Conservation (phyloP, 2,113 vertebrate species). For the Oryzias woworae region DNA sequence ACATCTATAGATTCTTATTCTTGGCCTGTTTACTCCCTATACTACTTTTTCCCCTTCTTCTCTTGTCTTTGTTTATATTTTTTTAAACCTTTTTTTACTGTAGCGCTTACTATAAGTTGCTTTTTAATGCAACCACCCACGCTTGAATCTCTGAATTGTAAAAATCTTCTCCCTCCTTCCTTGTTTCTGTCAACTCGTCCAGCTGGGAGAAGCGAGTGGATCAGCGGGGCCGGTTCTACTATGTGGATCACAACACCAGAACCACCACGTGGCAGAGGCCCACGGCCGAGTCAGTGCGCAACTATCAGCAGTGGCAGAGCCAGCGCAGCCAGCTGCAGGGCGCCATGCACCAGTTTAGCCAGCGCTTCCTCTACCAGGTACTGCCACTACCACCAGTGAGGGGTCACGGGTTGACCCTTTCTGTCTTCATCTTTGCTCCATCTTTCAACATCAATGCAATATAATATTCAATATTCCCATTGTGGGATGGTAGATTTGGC, state of each 20-base stretch:
- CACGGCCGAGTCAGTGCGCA: conserved; percentile 91
- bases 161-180: conserved; percentile 13
- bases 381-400: no score
- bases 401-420: no score
- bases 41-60: conserved; percentile 14
- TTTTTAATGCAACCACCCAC: conserved; percentile 28
- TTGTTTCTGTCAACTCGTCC: neutral
- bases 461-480: no score
- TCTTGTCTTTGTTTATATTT: conserved; percentile 29
- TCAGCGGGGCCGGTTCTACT: conserved; percentile 92
- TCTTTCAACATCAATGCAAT: no score
- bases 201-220: conserved; percentile 99
- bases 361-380: conserved; percentile 98
- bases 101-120: conserved; percentile 4
- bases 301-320: conserved; percentile 97
- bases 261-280: conserved; percentile 98
- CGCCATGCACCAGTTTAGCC: conserved; percentile 98
- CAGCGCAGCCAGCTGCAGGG: conserved; percentile 95
- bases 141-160: conserved; percentile 16
- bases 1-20: neutral
- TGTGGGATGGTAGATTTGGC: no score
- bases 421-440: no score
- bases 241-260: conserved; percentile 97
- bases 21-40: neutral
- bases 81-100: conserved; percentile 14